Base-by-base conservation (phyloP, 1,140 invertebrate species). In the Eriosoma lanigerum region DNA sequence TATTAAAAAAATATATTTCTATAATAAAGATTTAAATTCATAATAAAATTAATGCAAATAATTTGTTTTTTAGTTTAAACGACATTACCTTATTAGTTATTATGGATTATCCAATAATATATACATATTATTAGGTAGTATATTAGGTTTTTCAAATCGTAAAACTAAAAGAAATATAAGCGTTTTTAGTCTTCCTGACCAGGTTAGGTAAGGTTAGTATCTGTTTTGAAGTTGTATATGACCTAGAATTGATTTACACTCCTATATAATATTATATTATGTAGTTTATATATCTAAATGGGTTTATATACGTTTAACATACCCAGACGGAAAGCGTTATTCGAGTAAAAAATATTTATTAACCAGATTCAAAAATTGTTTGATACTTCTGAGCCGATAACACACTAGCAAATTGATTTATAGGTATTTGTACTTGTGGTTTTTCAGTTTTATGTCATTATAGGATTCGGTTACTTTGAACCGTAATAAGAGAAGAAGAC, bases 401-500 rank as follows among this genome's bases (percentile, higher is more conserved):
- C 32, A 38, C 72, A 38, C 26, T 48, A 21, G 2, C 24, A 66
- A 46, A 44, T 75, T 76, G 73, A 76, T 76, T 76, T 76, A 76
- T 76, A 46, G 73, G 8, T n/a, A 12, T 60, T 21, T 60, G 38
- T 60, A 38, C 21, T 76, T 60, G 73, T 60, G 73, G 73, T 76
- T 58, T 76, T 76, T 76, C 44, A 52, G 32, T 76, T 76, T 60
- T 60, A 46, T 60, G 73, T 76, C 38, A 76, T 76, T 76, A 62
- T 29, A 48, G 75, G 54, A 78, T 78, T 78, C 56, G 75, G 75
- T 78, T 78, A 78, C 75, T 62, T 48, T 60, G 44, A 62, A 62
- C 46, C 44, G 75, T 78, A 78, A 78, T 48, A 78, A 62, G 75
- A 78, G 75, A 78, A 60, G 75, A 46, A 17, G 38, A 60, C 56